Evolutionary conservation across 2,113 vertebrate species (phyloP).

Genomic region (Ardeotis arabs): DNA sequence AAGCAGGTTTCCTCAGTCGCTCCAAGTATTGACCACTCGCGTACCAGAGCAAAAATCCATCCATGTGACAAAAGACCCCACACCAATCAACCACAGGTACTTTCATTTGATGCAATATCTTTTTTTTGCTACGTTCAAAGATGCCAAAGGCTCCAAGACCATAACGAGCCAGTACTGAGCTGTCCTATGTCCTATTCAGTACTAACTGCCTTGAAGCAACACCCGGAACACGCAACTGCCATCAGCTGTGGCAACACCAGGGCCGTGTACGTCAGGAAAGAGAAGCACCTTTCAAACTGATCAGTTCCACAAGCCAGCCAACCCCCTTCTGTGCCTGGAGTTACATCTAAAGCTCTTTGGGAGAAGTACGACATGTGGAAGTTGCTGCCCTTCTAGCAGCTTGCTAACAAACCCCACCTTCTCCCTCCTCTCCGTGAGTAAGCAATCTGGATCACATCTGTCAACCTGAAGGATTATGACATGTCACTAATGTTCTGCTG

Average conservation of each 20-base stretch:
- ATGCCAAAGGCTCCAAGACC: neutral
- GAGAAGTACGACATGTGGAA: neutral
- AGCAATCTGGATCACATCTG: neutral
- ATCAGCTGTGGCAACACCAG: neutral
- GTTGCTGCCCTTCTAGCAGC: neutral
- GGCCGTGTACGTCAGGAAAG: neutral
- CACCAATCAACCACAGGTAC: neutral
- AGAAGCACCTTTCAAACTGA: neutral
- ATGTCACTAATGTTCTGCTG: neutral
- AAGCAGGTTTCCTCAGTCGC: neutral
- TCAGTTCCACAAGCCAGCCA: neutral
- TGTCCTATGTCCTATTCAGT: neutral
- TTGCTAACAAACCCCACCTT: neutral
- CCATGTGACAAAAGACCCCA: rapidly evolving
- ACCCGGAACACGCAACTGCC: neutral
- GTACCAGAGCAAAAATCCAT: neutral
- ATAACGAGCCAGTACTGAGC: no score
- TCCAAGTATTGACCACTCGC: neutral
- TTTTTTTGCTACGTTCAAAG: neutral
- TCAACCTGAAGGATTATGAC: neutral
- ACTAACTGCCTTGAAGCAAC: neutral
- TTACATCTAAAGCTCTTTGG: neutral
- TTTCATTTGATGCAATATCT: neutral
- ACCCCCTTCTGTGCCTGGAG: neutral
- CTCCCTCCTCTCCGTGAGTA: neutral